These are phyloP conservation scores for Tachypleus tridentatus DNA, from an alignment of 1,140 invertebrate genomes.

Conservation along the genomic window DNA sequence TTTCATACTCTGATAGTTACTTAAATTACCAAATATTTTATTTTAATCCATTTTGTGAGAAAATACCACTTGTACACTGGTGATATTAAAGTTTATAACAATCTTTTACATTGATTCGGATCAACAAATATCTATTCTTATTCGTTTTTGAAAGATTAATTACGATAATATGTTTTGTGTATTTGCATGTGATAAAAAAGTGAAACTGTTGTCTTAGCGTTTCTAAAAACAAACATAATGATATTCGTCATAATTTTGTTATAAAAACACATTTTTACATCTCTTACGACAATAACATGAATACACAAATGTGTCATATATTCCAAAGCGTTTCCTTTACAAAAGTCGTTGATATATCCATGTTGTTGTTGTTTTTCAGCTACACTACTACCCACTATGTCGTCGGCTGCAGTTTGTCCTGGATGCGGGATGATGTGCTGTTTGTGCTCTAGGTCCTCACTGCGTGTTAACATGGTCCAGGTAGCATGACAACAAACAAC, in stretches of 20 bases:
- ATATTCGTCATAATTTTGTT: slow-evolving; percentile 1
- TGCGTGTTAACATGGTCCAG: slow-evolving; percentile 20
- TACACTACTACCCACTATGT: slow-evolving; percentile 17
- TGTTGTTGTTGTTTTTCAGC: slow-evolving; percentile 11
- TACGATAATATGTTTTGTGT: too few relatives aligned
- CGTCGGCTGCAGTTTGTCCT: slow-evolving; percentile 22
- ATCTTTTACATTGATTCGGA: too few relatives aligned
- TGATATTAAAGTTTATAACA: too few relatives aligned
- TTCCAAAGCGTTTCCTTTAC: too few relatives aligned
- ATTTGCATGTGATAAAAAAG: not conserved
- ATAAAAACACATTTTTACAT: slow-evolving; percentile 3
- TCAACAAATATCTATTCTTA: too few relatives aligned
- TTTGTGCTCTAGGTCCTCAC: slow-evolving; percentile 17
- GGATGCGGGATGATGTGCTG: slow-evolving; percentile 24
- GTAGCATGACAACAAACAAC: slow-evolving; percentile 7
- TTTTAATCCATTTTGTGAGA: too few relatives aligned
- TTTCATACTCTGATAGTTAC: too few relatives aligned
- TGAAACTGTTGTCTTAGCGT: slow-evolving; percentile 4
- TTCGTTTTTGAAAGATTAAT: too few relatives aligned
- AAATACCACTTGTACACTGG: too few relatives aligned
- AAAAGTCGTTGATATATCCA: too few relatives aligned
- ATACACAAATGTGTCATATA: not conserved
- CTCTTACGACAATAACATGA: not conserved
- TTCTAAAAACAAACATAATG: slow-evolving; percentile 1
- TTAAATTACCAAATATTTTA: too few relatives aligned